Conservation (phyloP, 2,797 vertebrate genomes). For the Lutjanus campechanus region DNA sequence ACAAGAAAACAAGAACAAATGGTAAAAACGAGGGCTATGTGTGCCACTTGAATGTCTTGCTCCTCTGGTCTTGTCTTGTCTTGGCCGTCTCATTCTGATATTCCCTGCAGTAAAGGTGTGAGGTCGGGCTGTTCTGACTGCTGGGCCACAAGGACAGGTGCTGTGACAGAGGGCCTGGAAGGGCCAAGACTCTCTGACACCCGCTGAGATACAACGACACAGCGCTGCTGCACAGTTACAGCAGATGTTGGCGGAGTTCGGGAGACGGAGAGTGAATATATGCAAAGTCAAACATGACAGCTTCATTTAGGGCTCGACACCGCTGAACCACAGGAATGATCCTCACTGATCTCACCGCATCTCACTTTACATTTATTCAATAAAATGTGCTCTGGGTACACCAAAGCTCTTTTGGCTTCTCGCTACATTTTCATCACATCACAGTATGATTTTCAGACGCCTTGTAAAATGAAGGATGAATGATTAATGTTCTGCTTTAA, state of each 20-base stretch:
- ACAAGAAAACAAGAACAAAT: not conserved
- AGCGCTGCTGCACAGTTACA: slow-evolving; percentile 22
- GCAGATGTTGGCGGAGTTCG: slow-evolving; percentile 39
- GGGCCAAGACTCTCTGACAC: slow-evolving; percentile 40
- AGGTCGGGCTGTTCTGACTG: slow-evolving; percentile 64
- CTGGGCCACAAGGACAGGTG: slow-evolving; percentile 44
- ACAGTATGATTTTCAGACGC: not conserved
- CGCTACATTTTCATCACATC: not conserved
- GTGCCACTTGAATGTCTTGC: slow-evolving; percentile 13
- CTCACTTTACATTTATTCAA: not conserved
- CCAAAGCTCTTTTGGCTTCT: not conserved
- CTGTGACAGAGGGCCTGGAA: slow-evolving; percentile 43
- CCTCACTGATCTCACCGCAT: not conserved
- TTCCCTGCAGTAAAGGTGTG: slow-evolving; percentile 48
- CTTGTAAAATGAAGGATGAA: not conserved
- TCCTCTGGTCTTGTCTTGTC: slow-evolving; percentile 16
- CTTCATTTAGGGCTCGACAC: slow-evolving; percentile 12
- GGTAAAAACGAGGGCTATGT: not conserved
- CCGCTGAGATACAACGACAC: slow-evolving; percentile 46
- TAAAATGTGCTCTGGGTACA: not conserved
- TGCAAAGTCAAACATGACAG: slow-evolving; percentile 5
- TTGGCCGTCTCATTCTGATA: slow-evolving; percentile 17
- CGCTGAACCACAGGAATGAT: not conserved
- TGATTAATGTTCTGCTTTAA: not conserved
- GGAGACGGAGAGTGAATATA: not conserved